Evolutionary conservation across 2,888 invertebrate genomes (phyloP), one percentile per base, ranked within the genome.

Genomic region (Dryobota labecula): DNA sequence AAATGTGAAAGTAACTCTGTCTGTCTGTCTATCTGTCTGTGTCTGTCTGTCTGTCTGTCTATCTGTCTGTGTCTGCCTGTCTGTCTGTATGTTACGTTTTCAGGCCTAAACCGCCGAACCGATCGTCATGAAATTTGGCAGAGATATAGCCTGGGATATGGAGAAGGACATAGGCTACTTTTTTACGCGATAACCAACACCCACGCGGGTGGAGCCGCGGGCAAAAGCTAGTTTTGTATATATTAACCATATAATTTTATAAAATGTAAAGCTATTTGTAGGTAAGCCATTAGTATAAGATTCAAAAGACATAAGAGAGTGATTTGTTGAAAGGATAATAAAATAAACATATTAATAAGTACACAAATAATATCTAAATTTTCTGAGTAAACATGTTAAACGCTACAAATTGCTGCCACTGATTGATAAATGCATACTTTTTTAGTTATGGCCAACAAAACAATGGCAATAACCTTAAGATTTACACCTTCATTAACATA

Each of bases 401-500:
- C 9, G 9, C 33, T 36, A 36, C 11, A 58, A 38, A 18, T 58
- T 38, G 41, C 18, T 30, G 18, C 7, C 20, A 51, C 20, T 41
- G 18, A 20, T 66, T n/a, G n/a, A n/a, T 49, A 38, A 7, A 27
- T 38, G 36, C 15, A 53, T 24, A 8, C 13, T 20, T 51, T 18
- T 24, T 13, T 24, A 24, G 15, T 20, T 54, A 30, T 30, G 11
- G 27, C n/a, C 13, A 15, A 30, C 27, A n/a, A 38, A 30, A 30
- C 36, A 67, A 51, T 30, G 18, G 41, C 36, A 38, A 9, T 24
- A 2, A 2, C 43, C 36, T 54, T 24, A 30, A 33, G 7, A 24
- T 63, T 51, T 1, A 64, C 53, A 75, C 45, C 53, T 75, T 45
- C 36, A 73, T 45, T 74, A 24, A 24, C n/a, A 43, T 63, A 51